Evolutionary conservation across 2,797 vertebrate genomes (phyloP).

Genomic region (Aphelocoma californica): DNA sequence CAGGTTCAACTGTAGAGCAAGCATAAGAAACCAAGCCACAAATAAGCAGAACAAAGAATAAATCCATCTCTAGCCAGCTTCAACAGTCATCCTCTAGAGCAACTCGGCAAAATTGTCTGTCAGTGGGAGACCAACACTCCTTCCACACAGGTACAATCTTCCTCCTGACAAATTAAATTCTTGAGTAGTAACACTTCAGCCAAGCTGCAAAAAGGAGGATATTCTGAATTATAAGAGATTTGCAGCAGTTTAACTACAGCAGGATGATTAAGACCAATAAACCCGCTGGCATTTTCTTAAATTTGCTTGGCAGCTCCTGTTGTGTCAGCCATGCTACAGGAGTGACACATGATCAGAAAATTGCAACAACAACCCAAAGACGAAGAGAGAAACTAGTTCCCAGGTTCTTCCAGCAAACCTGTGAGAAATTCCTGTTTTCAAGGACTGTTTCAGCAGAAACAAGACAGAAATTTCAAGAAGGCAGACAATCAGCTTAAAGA

Average conservation of each 20-base stretch:
- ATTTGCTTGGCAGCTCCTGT: background rate
- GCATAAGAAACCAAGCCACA: background rate
- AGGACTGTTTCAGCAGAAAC: background rate
- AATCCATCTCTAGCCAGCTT: background rate
- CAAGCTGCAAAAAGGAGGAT: conserved; percentile 8
- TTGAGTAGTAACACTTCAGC: background rate
- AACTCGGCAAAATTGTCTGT: background rate
- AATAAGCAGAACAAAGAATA: background rate
- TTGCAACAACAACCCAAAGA: background rate
- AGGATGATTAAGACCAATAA: conserved; percentile 7
- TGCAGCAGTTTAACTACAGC: background rate
- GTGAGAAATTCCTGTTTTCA: background rate
- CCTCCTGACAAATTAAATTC: conserved; percentile 1
- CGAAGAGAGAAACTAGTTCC: background rate
- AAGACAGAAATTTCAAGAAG: background rate
- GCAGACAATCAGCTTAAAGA: background rate
- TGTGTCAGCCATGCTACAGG: background rate
- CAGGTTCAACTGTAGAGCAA: background rate
- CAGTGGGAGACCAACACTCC: background rate
- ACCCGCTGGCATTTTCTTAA: background rate
- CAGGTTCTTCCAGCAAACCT: background rate
- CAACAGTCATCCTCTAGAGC: background rate
- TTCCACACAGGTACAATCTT: background rate
- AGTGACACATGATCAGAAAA: background rate
- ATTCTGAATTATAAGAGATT: background rate